Percentiles rank a stretch among this genome's conserved stretches.
Evolutionary conservation across 2,888 invertebrate species (phyloP).

Genomic region (Cryptus viduatorius): DNA sequence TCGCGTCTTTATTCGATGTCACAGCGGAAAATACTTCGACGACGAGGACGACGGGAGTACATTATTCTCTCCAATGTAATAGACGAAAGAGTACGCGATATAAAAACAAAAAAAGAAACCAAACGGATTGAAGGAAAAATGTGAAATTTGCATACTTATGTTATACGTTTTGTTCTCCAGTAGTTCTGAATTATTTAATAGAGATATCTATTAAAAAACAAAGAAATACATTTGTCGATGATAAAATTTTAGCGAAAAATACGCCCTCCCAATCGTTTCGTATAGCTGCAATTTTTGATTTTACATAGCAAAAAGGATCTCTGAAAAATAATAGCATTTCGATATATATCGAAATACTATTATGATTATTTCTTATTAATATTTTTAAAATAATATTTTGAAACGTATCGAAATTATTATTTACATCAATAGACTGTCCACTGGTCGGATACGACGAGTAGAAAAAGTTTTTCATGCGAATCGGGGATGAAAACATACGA

Average conservation of each 20-base stretch:
- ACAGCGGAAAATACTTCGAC: background rate
- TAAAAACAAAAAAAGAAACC: background rate
- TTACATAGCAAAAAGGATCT: no score
- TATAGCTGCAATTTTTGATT: no score
- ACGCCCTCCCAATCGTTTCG: no score
- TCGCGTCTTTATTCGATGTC: background rate
- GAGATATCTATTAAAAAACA: background rate
- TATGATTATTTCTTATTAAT: no score
- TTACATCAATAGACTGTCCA: background rate
- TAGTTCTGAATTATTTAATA: background rate
- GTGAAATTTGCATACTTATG: background rate
- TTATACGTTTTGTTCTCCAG: background rate
- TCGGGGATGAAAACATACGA: background rate
- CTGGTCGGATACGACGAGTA: background rate
- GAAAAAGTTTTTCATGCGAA: conserved; percentile 21
- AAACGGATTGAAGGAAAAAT: background rate
- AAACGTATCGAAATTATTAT: background rate
- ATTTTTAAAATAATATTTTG: background rate
- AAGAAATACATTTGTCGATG: background rate
- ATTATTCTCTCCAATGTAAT: background rate
- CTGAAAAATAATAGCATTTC: no score
- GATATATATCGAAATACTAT: no score
- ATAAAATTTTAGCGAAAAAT: background rate
- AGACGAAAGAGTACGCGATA: background rate
- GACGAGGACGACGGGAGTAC: background rate